Percentiles rank a stretch among this genome's conserved stretches.
These are phyloP conservation scores for Metridium senile DNA, from an alignment of 92 coral and sea anemone species.

Conservation along the genomic window DNA sequence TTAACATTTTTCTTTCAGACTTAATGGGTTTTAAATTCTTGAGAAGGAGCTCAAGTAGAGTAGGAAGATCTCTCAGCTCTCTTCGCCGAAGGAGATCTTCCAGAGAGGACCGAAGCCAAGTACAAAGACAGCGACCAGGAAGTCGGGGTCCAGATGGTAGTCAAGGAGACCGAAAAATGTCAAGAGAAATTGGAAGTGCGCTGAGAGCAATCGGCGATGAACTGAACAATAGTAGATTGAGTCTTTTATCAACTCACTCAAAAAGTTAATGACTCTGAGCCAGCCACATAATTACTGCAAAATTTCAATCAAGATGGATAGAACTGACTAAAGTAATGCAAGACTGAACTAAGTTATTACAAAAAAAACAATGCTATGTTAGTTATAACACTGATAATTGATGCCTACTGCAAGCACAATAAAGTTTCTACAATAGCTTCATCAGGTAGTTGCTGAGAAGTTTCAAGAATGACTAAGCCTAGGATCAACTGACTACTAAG, in stretches of 20 bases:
- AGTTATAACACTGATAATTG: no score
- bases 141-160: not conserved
- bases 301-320: not conserved
- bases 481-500: no score
- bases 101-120: constrained; percentile 32
- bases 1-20: constrained; percentile 5
- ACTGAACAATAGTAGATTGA: constrained; percentile 73
- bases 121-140: constrained; percentile 21
- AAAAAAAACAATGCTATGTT: no score
- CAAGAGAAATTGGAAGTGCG: constrained; percentile 73
- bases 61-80: constrained; percentile 39
- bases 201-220: constrained; percentile 86
- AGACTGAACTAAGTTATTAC: no score
- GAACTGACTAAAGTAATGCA: no score
- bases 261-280: not conserved
- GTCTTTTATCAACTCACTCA: constrained; percentile 25
- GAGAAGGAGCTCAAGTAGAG: constrained; percentile 32
- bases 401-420: no score
- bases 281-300: not conserved
- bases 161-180: constrained; percentile 4
- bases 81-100: constrained; percentile 52
- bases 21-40: constrained; percentile 60
- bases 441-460: no score
- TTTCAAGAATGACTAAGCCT: no score
- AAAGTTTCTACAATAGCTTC: no score